These are phyloP conservation scores for Sturnira hondurensis DNA, from an alignment of 2,113 vertebrate genomes.

Conservation along the genomic window DNA sequence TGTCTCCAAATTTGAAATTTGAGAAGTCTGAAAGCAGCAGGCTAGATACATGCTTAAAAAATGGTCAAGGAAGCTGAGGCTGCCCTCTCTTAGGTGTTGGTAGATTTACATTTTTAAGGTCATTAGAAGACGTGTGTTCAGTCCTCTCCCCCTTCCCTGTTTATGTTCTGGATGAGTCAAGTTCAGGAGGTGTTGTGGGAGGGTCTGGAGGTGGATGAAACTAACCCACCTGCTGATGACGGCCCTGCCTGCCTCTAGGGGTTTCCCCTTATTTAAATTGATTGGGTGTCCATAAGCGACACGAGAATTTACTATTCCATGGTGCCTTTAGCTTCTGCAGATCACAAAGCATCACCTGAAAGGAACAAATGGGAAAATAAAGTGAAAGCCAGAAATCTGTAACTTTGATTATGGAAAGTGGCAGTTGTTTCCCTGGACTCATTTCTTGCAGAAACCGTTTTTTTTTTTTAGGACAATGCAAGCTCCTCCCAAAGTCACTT, in stretches of 20 bases:
- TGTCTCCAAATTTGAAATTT: not conserved
- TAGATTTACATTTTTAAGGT: not conserved
- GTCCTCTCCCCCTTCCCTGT: not conserved
- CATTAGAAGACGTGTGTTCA: not conserved
- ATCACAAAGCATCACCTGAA: not conserved
- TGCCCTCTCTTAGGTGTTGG: not conserved
- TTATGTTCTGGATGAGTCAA: not conserved
- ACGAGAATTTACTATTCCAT: not conserved
- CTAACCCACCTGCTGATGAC: not conserved
- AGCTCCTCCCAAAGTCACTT: not conserved
- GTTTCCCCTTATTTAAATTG: not conserved
- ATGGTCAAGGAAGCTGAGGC: not conserved
- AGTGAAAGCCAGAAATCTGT: slow-evolving; percentile 7
- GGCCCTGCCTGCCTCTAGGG: not conserved
- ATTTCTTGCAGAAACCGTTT: slow-evolving; percentile 23
- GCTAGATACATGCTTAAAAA: not conserved
- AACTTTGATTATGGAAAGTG: slow-evolving; percentile 28
- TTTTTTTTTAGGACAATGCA: not conserved
- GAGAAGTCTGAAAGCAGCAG: not conserved
- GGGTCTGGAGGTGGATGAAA: no score
- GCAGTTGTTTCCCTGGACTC: not conserved
- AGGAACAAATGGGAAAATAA: not conserved
- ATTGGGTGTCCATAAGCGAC: not conserved
- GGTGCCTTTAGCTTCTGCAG: not conserved
- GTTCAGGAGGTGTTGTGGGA: not conserved